Conservation (phyloP, 2,113 vertebrate genomes). For the Porphyrio hochstetteri region DNA sequence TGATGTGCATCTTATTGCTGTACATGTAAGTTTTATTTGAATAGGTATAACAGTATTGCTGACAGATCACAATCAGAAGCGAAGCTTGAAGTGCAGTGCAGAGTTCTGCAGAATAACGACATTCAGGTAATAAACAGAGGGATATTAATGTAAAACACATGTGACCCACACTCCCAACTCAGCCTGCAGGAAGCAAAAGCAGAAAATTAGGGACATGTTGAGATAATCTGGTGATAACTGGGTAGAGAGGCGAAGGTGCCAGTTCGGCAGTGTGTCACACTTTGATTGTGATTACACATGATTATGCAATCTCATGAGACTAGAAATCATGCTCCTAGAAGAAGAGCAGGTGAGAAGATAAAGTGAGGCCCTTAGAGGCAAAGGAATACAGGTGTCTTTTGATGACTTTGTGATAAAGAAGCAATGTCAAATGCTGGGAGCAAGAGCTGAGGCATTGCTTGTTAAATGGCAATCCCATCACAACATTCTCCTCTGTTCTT, state of each 20-base stretch:
- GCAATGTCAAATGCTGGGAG: neutral
- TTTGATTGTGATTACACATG: neutral
- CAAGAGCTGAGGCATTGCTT: neutral
- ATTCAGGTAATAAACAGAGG: neutral
- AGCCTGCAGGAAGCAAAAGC: conserved; percentile 12
- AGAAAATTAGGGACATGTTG: neutral
- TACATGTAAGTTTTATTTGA: neutral
- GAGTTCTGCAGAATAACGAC: neutral
- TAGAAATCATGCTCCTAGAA: neutral
- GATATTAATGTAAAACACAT: neutral
- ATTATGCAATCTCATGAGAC: neutral
- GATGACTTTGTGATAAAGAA: neutral
- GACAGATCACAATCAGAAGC: neutral
- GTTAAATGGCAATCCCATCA: accelerated
- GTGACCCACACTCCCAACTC: neutral
- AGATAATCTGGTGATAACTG: neutral
- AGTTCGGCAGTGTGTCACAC: neutral
- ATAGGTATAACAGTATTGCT: neutral
- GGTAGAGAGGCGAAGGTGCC: neutral
- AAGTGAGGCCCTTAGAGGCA: conserved; percentile 49
- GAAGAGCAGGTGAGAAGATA: conserved; percentile 24
- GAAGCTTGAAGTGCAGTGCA: neutral
- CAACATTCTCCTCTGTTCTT: neutral
- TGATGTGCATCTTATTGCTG: neutral
- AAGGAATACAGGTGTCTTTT: neutral